Base-by-base conservation (phyloP, 2,888 invertebrate genomes). In the Cryptocephalus primarius region DNA sequence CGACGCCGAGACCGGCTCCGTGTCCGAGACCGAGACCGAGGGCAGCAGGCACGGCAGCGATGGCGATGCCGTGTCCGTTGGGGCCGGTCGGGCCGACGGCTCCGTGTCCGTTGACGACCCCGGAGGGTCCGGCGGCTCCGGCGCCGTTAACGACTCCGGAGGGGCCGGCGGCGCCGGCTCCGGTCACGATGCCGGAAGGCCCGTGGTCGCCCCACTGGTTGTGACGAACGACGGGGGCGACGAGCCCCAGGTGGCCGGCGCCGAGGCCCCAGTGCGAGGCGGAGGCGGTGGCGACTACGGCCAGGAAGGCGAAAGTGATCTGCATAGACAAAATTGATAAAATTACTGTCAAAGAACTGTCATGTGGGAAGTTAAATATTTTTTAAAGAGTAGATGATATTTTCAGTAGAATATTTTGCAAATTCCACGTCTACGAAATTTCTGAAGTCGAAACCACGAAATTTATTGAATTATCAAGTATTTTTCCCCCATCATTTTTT, bases 51-150 rank as follows among this genome's bases (percentile, higher is more conserved):
- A 43, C 43, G 33, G 44, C 44, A 9, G 45, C 45, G n/a, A 45
- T n/a, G 36, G 36, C 36, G 36, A 36, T n/a, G 11, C 34, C 43
- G 11, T 33, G 33, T 34, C 34, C 43, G 36, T 52, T 52, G 33
- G 51, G 51, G 46, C 51, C 51, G 32, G 51, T 52, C 13, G 51
- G 51, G 32, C 48, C 51, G 32, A 52, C 46, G 31, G 48, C 49
- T 6, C 54, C 54, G 33, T 45, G 47, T 44, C 54, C 54, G 44
- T 42, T 49, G 32, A 51, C 52, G 11, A 50, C 38, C 44, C 55
- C 53, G 44, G 46, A 12, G 13, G 48, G 50, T 50, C 52, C 52
- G 14, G 42, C 47, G n/a, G 52, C 48, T 32, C 50, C 52, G 9
- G 47, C 45, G 6, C 50, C 52, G 32, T 46, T 50, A 32, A 49